Evolutionary conservation across 2,888 invertebrate genomes (phyloP), one percentile per base, ranked within the genome.

Genomic region (Synergus laeviventris): DNA sequence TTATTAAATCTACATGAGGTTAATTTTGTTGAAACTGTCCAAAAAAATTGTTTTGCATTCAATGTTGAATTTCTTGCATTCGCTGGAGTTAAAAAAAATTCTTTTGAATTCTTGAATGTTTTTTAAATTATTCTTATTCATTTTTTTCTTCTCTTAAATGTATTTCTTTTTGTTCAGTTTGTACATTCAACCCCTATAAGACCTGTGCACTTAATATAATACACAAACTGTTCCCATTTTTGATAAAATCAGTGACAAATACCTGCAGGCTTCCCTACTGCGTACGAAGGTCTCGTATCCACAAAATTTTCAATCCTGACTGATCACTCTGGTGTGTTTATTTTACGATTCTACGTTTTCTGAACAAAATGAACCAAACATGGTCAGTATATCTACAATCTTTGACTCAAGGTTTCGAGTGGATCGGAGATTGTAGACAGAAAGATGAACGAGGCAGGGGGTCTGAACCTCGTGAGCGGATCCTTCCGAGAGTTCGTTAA

Each of bases 391-490:
- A 62, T 62, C 62, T 62, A 62, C 18, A 18, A 62, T 62, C 62
- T 62, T 62, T 11, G 38, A 3, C 36, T 62, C 62, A 62, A 62
- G 62, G 36, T 12, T 62, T 39, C 62, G 62, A 62, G 38, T 62
- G 38, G 62, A 38, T 62, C 62, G 62, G 62, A 62, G 62, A 62
- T 62, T 36, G 62, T 38, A 62, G 62, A 62, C 62, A 62, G 62
- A 62, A 39, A 62, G 62, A 62, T 62, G 62, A 62, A 62, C 38
- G 18, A 62, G 62, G 62, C 62, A 62, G 62, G 62, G 61, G 62
- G n/a, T 38, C 62, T 38, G 36, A 38, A 62, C 62, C 62, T 38
- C 38, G 36, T 38, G 38, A 62, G 38, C 36, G 12, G 38, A 38
- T 14, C 12, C 11, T 18, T 18, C 16, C 62, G 16, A 38, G 38